A percentile compares a stretch with the other conserved stretches of the same genome.
Evolutionary conservation across 2,888 invertebrate species (phyloP).

Genomic region (Glaucopsyche alexis): DNA sequence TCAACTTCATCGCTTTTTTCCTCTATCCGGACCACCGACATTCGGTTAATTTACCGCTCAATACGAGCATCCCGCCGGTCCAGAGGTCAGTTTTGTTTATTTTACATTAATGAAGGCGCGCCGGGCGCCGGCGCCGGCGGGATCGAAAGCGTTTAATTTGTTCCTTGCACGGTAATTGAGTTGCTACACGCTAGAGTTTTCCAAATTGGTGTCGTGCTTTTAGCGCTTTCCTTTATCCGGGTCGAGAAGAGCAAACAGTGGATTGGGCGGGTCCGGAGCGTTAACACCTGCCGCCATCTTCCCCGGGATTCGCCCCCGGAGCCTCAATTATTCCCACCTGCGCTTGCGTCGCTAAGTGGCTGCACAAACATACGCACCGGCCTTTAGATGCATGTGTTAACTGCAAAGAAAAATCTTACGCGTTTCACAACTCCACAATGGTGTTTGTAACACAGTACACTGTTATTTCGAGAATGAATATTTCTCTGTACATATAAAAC

Average conservation of each 20-base stretch:
- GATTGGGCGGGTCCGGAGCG: conserved; percentile 71
- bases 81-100: conserved; percentile 78
- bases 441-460: not conserved
- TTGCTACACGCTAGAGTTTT: conserved; percentile 51
- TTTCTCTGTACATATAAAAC: not conserved
- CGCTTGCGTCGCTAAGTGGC: conserved; percentile 50
- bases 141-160: conserved; percentile 74
- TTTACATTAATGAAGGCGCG: conserved; percentile 76
- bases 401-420: conserved; percentile 11
- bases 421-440: conserved; percentile 16
- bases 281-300: conserved; percentile 71
- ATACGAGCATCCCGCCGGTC: conserved; percentile 69
- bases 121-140: conserved; percentile 73
- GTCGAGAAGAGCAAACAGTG: conserved; percentile 62
- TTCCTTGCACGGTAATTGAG: conserved; percentile 73
- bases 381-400: conserved; percentile 28
- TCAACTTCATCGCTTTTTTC: conserved; percentile 76
- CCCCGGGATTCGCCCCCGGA: conserved; percentile 50
- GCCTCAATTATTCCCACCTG: conserved; percentile 59
- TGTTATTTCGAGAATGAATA: not conserved
- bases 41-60: conserved; percentile 79
- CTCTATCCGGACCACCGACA: conserved; percentile 66
- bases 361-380: conserved; percentile 45
- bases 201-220: conserved; percentile 64
- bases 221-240: conserved; percentile 58